Conservation (phyloP, 2,797 vertebrate species). For the Rhinophrynus dorsalis region DNA sequence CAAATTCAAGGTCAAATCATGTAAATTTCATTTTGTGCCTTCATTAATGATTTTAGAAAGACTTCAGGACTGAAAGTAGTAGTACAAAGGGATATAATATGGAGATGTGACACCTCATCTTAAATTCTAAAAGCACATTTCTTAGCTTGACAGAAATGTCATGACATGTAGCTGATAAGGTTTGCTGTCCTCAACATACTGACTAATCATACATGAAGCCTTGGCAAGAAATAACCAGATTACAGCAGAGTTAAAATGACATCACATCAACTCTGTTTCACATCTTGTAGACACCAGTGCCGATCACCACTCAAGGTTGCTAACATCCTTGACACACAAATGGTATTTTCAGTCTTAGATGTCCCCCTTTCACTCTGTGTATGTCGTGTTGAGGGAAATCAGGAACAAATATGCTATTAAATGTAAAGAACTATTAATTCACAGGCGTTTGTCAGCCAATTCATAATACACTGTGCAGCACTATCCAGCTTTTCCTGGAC, state of each 20-base stretch:
- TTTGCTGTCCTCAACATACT: slow-evolving; percentile 66
- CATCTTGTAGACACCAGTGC: slow-evolving; percentile 77
- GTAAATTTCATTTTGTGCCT: slow-evolving; percentile 58
- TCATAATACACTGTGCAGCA: slow-evolving; percentile 56
- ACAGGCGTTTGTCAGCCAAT: slow-evolving; percentile 64
- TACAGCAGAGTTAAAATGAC: slow-evolving; percentile 79
- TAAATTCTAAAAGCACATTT: slow-evolving; percentile 70
- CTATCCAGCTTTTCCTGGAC: slow-evolving; percentile 47
- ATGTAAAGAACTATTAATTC: slow-evolving; percentile 69
- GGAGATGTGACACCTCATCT: slow-evolving; percentile 93
- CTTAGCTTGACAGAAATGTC: slow-evolving; percentile 84
- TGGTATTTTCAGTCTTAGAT: slow-evolving; percentile 69
- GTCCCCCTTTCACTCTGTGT: slow-evolving; percentile 66
- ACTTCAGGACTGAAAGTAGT: slow-evolving; percentile 66
- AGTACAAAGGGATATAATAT: slow-evolving; percentile 76
- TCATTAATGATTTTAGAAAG: slow-evolving; percentile 66
- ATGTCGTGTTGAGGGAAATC: slow-evolving; percentile 74
- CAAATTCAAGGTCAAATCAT: slow-evolving; percentile 55
- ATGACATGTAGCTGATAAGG: slow-evolving; percentile 81
- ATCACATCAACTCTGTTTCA: slow-evolving; percentile 86
- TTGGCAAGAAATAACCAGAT: slow-evolving; percentile 78
- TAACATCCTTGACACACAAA: slow-evolving; percentile 78
- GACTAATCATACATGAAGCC: slow-evolving; percentile 77
- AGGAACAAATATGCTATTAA: slow-evolving; percentile 71
- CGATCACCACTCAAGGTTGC: slow-evolving; percentile 77